Percentiles rank a stretch among this genome's conserved stretches.
Evolutionary conservation across 2,797 vertebrate species (phyloP).

Genomic region (Oreortyx pictus): DNA sequence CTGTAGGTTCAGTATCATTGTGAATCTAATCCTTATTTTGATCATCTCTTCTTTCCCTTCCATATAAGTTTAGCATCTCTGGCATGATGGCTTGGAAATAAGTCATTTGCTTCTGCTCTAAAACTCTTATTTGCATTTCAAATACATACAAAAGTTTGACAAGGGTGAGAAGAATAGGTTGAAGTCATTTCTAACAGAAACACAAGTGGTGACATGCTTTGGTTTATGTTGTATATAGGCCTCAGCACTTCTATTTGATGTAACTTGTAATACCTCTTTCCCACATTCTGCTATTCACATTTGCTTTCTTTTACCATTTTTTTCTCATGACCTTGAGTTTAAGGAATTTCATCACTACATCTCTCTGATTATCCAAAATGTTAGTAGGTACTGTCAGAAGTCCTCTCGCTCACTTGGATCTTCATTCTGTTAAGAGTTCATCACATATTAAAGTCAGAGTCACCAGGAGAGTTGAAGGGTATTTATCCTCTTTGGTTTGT

Average conservation of each 20-base stretch:
- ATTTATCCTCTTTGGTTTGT: constrained; percentile 55
- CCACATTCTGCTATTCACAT: constrained; percentile 30
- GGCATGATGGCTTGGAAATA: neutral
- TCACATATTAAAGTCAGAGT: constrained; percentile 32
- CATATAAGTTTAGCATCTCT: neutral
- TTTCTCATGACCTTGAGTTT: constrained; percentile 43
- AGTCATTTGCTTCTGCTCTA: neutral
- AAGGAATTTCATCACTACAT: constrained; percentile 33
- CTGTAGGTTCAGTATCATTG: neutral
- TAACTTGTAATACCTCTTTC: neutral
- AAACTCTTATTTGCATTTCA: neutral
- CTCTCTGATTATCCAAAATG: neutral
- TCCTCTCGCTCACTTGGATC: neutral
- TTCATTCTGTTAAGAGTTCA: neutral
- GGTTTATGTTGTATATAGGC: neutral
- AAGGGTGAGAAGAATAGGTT: neutral
- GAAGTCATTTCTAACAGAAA: neutral
- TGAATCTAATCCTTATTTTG: neutral
- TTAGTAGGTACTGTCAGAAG: constrained; percentile 21
- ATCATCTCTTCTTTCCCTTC: neutral
- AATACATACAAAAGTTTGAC: neutral
- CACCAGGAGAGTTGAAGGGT: constrained; percentile 11
- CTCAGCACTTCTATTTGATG: constrained; percentile 8
- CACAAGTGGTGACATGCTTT: neutral
- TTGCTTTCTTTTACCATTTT: constrained; percentile 26